Evolutionary conservation across 2,888 invertebrate genomes (phyloP).

Genomic region (Emesis furor): DNA sequence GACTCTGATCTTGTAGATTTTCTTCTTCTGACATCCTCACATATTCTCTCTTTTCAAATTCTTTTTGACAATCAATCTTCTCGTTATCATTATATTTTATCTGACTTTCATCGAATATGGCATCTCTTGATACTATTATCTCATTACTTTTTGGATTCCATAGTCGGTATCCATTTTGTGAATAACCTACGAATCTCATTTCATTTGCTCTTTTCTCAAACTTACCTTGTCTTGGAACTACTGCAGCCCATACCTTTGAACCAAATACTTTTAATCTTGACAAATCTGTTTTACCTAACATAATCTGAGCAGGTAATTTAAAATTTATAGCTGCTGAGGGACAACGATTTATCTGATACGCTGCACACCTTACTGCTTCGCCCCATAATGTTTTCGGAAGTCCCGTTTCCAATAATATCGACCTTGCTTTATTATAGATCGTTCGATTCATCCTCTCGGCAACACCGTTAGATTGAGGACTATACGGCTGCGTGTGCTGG

Average conservation of each 20-base stretch:
- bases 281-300: background rate
- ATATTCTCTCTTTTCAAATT: no score
- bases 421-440: background rate
- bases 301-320: no score
- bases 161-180: conserved; percentile 39
- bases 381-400: background rate
- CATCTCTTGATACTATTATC: conserved; percentile 23
- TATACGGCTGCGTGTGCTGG: no score
- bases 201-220: background rate
- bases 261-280: background rate
- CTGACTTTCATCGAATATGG: conserved; percentile 13
- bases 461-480: background rate
- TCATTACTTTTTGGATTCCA: conserved; percentile 47
- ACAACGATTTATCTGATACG: no score
- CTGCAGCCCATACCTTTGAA: background rate
- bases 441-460: background rate
- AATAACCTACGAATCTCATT: conserved; percentile 54
- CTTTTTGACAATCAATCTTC: no score
- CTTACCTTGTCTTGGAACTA: background rate
- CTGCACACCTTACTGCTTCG: no score
- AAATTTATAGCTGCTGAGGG: background rate
- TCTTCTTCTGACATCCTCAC: no score
- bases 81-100: no score
- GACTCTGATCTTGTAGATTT: no score
- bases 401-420: background rate